Percentiles rank a stretch among this genome's conserved stretches.
Evolutionary conservation across 2,888 invertebrate species (phyloP).

Genomic region (Noctua comes): DNA sequence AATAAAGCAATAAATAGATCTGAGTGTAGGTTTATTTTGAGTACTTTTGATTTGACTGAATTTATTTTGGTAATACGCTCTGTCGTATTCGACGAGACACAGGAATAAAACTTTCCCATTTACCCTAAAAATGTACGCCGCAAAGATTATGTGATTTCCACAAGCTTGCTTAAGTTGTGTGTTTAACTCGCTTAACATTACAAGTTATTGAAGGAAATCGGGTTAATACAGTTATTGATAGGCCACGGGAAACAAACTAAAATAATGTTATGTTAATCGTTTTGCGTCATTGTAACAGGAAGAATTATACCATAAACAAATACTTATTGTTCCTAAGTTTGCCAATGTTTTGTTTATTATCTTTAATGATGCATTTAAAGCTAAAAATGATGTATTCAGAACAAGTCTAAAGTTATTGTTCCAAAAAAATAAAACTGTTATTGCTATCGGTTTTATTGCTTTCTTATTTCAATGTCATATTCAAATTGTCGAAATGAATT

Average conservation of each 20-base stretch:
- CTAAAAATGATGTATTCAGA: neutral
- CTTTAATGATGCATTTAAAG: slow-evolving; percentile 6
- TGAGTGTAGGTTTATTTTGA: slow-evolving; percentile 33
- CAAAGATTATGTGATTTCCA: neutral
- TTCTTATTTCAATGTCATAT: slow-evolving; percentile 53
- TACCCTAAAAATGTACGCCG: neutral
- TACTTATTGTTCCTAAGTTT: slow-evolving; percentile 5
- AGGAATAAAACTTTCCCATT: neutral
- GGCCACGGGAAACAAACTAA: neutral
- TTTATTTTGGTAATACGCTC: slow-evolving; percentile 4
- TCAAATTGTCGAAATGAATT: slow-evolving; percentile 33
- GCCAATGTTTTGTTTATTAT: slow-evolving; percentile 25
- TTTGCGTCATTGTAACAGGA: slow-evolving; percentile 9
- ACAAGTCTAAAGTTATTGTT: neutral
- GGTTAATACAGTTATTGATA: neutral
- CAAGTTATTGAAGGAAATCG: neutral
- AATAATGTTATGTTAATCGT: neutral
- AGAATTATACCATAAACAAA: slow-evolving; percentile 8
- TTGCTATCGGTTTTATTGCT: slow-evolving; percentile 22
- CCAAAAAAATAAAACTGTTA: slow-evolving; percentile 12
- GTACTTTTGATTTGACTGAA: slow-evolving; percentile 5
- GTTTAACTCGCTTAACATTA: neutral
- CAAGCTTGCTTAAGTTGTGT: neutral
- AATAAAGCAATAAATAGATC: slow-evolving; percentile 34
- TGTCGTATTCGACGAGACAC: neutral